phyloP scores from a whole-genome alignment of 2,797 vertebrate genomes.

The Muscicapa striata region DNA sequence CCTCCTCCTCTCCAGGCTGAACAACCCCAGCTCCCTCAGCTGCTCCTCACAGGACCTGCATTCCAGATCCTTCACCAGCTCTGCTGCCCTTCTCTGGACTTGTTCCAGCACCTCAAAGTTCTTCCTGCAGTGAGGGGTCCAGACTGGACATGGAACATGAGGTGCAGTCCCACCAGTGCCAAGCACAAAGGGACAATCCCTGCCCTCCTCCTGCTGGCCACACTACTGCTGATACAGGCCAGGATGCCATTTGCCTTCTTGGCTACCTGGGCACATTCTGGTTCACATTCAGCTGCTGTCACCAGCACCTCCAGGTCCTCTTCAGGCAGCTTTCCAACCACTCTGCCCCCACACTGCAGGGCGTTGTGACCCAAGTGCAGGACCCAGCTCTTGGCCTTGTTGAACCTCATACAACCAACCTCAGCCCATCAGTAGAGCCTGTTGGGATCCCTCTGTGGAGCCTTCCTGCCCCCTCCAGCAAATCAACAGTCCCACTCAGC shows the following conservation, averaged over 20 bases:
- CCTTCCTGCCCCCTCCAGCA: background rate
- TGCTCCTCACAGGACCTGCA: too few relatives aligned
- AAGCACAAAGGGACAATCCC: background rate
- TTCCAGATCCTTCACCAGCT: background rate
- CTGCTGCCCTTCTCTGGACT: background rate
- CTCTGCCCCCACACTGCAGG: background rate
- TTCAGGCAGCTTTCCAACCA: background rate
- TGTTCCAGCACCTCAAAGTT: background rate
- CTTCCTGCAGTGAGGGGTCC: background rate
- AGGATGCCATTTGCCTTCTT: background rate
- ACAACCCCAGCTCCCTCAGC: background rate
- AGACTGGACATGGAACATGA: background rate
- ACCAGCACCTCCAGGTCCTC: background rate
- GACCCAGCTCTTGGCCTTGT: background rate
- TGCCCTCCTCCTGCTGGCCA: background rate
- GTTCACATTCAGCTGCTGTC: background rate
- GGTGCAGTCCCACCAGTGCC: background rate
- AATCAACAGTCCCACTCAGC: background rate
- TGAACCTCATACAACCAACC: background rate
- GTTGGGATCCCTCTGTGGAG: background rate
- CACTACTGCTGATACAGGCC: rapidly evolving
- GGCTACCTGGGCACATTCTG: background rate
- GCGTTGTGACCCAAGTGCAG: background rate
- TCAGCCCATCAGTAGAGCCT: background rate
- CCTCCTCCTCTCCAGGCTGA: background rate